A percentile compares a stretch with the other conserved stretches of the same genome.
Evolutionary conservation across 1,140 invertebrate genomes (phyloP).

Genomic region (Leguminivora glycinivorella): DNA sequence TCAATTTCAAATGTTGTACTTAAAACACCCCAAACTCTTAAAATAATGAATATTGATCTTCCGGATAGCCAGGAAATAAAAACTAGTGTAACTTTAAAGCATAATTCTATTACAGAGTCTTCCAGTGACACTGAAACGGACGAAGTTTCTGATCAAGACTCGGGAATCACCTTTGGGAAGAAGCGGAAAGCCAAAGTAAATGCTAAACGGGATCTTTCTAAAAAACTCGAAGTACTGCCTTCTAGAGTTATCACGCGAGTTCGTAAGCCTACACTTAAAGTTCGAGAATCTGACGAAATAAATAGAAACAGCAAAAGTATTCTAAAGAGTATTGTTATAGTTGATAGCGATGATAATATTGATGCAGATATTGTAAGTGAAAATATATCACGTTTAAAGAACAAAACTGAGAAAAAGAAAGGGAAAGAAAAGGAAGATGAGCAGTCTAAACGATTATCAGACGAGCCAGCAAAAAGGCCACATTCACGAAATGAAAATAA

Average conservation of each 20-base stretch:
- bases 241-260: constrained; percentile 51
- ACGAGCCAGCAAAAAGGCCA: constrained; percentile 12
- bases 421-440: constrained; percentile 25
- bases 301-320: constrained; percentile 39
- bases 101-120: constrained; percentile 40
- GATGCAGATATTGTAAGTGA: constrained; percentile 56
- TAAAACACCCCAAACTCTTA: constrained; percentile 49
- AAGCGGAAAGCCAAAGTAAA: constrained; percentile 40
- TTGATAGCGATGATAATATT: constrained; percentile 50
- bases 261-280: constrained; percentile 57
- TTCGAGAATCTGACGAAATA: constrained; percentile 36
- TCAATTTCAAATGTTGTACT: constrained; percentile 58
- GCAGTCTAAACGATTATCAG: background rate
- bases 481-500: constrained; percentile 29
- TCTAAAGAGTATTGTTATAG: constrained; percentile 43
- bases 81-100: constrained; percentile 42
- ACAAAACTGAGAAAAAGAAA: constrained; percentile 34
- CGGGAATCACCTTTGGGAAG: constrained; percentile 42
- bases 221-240: constrained; percentile 55
- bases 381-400: constrained; percentile 54
- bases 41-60: constrained; percentile 54
- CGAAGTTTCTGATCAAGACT: constrained; percentile 42
- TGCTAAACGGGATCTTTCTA: constrained; percentile 52
- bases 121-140: constrained; percentile 58
- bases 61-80: constrained; percentile 66